A percentile compares a stretch with the other conserved stretches of the same genome.
Evolutionary conservation across 2,888 invertebrate species (phyloP).

Genomic region (Volucella inflata): DNA sequence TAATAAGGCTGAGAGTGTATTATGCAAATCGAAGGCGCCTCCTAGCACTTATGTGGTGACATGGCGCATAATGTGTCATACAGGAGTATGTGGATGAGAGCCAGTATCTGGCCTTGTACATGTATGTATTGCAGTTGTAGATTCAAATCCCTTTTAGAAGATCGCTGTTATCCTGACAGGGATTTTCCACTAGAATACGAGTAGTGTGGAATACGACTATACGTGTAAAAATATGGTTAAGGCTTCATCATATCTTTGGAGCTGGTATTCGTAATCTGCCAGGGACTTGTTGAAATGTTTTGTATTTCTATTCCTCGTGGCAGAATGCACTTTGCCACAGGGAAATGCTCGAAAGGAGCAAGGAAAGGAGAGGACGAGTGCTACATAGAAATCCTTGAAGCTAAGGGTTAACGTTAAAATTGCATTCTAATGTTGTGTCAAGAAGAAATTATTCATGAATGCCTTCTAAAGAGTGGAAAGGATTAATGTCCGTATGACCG

Average conservation of each 20-base stretch:
- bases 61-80: constrained; percentile 25
- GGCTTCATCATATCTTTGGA: too few relatives aligned
- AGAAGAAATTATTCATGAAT: constrained; percentile 66
- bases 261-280: background rate
- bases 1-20: constrained; percentile 40
- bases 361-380: background rate
- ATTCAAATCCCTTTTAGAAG: constrained; percentile 5
- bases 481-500: background rate
- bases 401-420: constrained; percentile 61
- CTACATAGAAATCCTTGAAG: constrained; percentile 38
- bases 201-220: too few relatives aligned
- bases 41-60: constrained; percentile 27
- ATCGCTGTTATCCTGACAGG: constrained; percentile 31
- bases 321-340: constrained; percentile 33
- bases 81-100: too few relatives aligned
- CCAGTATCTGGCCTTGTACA: too few relatives aligned
- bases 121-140: background rate
- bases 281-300: constrained; percentile 56
- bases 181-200: constrained; percentile 6
- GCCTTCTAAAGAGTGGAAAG: constrained; percentile 1
- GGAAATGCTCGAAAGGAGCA: constrained; percentile 13
- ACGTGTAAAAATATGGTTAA: too few relatives aligned
- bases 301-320: constrained; percentile 53
- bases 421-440: constrained; percentile 67
- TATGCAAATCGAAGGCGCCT: constrained; percentile 58